These are phyloP conservation scores for Megamerina dolium DNA, from an alignment of 2,888 invertebrate species.

Conservation along the genomic window DNA sequence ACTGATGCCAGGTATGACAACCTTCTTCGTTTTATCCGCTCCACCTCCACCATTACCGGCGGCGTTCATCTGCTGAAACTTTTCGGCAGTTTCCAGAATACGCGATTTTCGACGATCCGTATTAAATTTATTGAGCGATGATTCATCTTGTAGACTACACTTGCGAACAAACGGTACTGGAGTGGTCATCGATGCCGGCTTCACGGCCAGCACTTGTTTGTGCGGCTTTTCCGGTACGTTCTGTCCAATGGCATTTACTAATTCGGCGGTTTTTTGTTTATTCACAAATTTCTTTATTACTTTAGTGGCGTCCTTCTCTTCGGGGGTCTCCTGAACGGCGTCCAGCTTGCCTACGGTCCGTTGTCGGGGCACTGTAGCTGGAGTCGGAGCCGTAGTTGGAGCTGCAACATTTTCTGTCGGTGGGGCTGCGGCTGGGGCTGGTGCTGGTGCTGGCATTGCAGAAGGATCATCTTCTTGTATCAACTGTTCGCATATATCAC, in stretches of 20 bases:
- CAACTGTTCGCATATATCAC: slow-evolving; percentile 43
- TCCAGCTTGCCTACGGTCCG: slow-evolving; percentile 36
- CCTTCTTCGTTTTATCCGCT: slow-evolving; percentile 66
- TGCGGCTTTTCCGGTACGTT: slow-evolving; percentile 22
- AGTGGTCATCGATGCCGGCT: slow-evolving; percentile 6
- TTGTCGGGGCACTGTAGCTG: slow-evolving; percentile 21
- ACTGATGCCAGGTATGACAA: slow-evolving; percentile 74
- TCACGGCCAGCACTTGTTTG: slow-evolving; percentile 15
- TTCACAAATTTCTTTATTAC: slow-evolving; percentile 49
- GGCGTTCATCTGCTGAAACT: slow-evolving; percentile 56
- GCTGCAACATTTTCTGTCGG: background rate
- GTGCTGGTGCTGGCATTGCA: background rate
- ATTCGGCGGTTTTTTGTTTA: slow-evolving; percentile 48
- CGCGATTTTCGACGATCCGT: slow-evolving; percentile 60
- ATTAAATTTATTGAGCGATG: slow-evolving; percentile 46
- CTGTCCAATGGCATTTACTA: slow-evolving; percentile 44
- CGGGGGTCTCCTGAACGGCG: slow-evolving; percentile 38
- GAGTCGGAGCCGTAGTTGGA: slow-evolving; percentile 1
- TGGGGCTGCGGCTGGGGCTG: slow-evolving; percentile 1
- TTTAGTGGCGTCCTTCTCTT: slow-evolving; percentile 46
- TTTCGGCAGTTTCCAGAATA: slow-evolving; percentile 65
- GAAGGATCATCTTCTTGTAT: slow-evolving; percentile 23
- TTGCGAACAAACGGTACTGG: slow-evolving; percentile 37
- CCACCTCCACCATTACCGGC: slow-evolving; percentile 5
- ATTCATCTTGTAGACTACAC: slow-evolving; percentile 47